Evolutionary conservation across 64 coral and sea anemone species (phyloP).

Genomic region (Hydrozoanthus tunicans): DNA sequence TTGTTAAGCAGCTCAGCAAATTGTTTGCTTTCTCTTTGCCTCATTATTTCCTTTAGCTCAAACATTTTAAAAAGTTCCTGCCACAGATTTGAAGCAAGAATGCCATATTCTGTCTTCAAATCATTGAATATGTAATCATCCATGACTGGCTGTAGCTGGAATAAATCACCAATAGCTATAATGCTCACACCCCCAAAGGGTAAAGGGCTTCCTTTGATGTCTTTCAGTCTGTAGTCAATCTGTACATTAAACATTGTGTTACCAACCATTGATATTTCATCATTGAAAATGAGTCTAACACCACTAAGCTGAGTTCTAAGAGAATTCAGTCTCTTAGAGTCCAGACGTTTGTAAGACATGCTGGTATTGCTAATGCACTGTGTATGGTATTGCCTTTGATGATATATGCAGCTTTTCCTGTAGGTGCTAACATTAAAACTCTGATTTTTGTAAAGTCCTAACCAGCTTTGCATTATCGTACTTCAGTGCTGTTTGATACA

Average conservation of each 20-base stretch:
- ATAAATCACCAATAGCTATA: too few species aligned
- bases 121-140: too few species aligned
- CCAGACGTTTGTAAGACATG: constrained; percentile 1
- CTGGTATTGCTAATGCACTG: background rate
- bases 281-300: background rate
- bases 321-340: constrained; percentile 2
- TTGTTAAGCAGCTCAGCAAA: too few species aligned
- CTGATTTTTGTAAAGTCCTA: background rate
- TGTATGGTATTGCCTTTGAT: constrained; percentile 8
- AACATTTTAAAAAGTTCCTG: background rate
- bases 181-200: too few species aligned
- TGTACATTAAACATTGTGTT: constrained; percentile 6
- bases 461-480: constrained; percentile 6
- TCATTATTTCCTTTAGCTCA: background rate
- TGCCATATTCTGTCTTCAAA: too few species aligned
- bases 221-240: too few species aligned
- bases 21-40: background rate
- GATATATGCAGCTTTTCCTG: background rate
- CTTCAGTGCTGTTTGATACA: constrained; percentile 14
- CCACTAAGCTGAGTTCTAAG: constrained; percentile 6
- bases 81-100: background rate
- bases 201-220: too few species aligned
- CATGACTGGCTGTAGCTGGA: too few species aligned
- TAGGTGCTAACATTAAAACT: constrained; percentile 21
- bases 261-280: constrained; percentile 25